A percentile compares a stretch with the other conserved stretches of the same genome.
phyloP scores from a whole-genome alignment of 2,888 invertebrate genomes.

The Pardosa pseudoannulata region DNA sequence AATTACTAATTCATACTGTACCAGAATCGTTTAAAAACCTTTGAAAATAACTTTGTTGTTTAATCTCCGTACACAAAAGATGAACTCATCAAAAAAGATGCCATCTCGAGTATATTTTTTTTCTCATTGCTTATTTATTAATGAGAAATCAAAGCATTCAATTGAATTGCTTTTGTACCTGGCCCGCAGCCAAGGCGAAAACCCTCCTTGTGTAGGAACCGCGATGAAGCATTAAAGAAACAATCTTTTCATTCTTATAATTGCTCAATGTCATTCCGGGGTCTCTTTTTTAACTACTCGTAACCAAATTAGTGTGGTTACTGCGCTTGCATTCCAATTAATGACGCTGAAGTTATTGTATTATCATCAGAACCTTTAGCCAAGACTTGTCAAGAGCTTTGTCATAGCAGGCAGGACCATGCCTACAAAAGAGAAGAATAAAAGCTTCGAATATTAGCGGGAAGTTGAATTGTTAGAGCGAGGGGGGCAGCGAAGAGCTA shows the following conservation, averaged over 20 bases:
- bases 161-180: slow-evolving; percentile 6
- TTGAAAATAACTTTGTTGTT: not conserved
- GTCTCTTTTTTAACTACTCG: slow-evolving; percentile 18
- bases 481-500: not conserved
- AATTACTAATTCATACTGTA: not conserved
- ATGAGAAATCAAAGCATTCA: slow-evolving; percentile 31
- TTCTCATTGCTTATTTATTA: not conserved
- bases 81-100: not conserved
- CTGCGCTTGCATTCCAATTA: slow-evolving; percentile 44
- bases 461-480: not conserved
- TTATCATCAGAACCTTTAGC: slow-evolving; percentile 14
- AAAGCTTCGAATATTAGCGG: not conserved
- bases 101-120: not conserved
- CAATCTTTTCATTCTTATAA: slow-evolving; percentile 23
- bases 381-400: slow-evolving; percentile 12
- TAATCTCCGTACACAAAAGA: not conserved
- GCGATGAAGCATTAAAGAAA: slow-evolving; percentile 11
- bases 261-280: slow-evolving; percentile 28
- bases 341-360: slow-evolving; percentile 21
- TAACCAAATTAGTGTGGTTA: slow-evolving; percentile 40
- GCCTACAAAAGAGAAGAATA: slow-evolving; percentile 8
- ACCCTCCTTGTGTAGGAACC: not conserved
- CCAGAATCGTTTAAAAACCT: not conserved
- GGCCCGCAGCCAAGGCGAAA: slow-evolving; percentile 3
- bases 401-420: not conserved